Evolutionary conservation across 2,888 invertebrate genomes (phyloP), one percentile per base, ranked within the genome.

Genomic region (Limnephilus rhombicus): DNA sequence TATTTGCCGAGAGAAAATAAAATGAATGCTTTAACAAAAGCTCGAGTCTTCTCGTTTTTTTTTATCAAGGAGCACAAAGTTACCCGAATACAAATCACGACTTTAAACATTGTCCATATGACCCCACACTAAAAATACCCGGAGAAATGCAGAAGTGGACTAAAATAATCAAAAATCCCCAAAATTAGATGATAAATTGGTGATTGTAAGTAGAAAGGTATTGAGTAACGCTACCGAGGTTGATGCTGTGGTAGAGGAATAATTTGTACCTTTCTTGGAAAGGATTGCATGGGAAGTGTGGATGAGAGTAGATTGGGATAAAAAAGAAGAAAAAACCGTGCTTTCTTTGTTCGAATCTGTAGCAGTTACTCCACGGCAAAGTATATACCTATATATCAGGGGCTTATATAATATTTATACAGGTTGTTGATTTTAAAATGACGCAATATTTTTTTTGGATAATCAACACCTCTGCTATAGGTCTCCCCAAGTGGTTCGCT

Each of bases 21-120:
- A 83, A 83, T 83, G 29, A 83, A 83, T 37, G 18, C 24, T 13
- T 37, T 83, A 83, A 83, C 83, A 83, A 83, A 83, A 37, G 83
- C 83, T 37, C 18, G 83, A 83, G 3, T 68, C 37, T 5, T 37
- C 83, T 15, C 83, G 31, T 83, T 83, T 83, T 83, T 83, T 34
- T 83, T 83, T 83, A 34, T 83, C 83, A 83, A 83, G 83, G 83
- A 83, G 83, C 83, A 83, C 83, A 83, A 83, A 83, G 83, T 83
- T 83, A 37, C 83, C 83, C 83, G 29, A 83, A 83, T 83, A 83
- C 83, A 83, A 83, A 83, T 83, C 83, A 83, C 83, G 83, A 83
- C 83, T 83, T 83, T 83, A 34, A 83, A 83, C 83, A 83, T 83
- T 83, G 83, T 83, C 83, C 83, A 83, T 83, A 34, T 37, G 83